Conservation (phyloP, 2,888 invertebrate species). For the Cantharis flavilabris region DNA sequence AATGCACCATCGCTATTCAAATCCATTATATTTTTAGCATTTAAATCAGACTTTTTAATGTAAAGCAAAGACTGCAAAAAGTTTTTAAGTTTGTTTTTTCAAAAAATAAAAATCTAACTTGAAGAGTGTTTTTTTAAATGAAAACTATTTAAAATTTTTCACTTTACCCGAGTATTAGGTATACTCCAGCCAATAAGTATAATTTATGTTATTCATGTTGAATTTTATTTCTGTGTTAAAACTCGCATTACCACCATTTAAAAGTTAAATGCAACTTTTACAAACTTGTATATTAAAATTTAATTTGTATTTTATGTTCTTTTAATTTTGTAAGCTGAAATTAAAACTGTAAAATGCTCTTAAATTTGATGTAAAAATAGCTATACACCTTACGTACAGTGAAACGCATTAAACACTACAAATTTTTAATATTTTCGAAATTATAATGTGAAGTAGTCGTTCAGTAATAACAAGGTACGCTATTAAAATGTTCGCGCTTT, state of each 20-base stretch:
- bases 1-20: conserved; percentile 49
- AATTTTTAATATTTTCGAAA: not conserved
- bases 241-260: not conserved
- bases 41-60: conserved; percentile 33
- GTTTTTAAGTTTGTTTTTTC: not conserved
- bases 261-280: not conserved
- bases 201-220: not conserved
- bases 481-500: not conserved
- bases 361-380: not conserved
- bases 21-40: conserved; percentile 41
- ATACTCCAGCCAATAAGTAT: not conserved
- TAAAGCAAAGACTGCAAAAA: conserved; percentile 1
- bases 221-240: not conserved
- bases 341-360: not conserved
- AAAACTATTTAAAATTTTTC: not conserved
- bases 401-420: not conserved
- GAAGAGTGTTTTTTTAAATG: not conserved
- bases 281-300: not conserved
- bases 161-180: not conserved
- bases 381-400: not conserved
- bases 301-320: not conserved
- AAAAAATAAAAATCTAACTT: not conserved
- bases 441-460: not conserved
- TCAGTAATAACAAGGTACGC: not conserved
- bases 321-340: not conserved